phyloP scores from a whole-genome alignment of 2,888 invertebrate genomes.

The Himalopsyche anomala region DNA sequence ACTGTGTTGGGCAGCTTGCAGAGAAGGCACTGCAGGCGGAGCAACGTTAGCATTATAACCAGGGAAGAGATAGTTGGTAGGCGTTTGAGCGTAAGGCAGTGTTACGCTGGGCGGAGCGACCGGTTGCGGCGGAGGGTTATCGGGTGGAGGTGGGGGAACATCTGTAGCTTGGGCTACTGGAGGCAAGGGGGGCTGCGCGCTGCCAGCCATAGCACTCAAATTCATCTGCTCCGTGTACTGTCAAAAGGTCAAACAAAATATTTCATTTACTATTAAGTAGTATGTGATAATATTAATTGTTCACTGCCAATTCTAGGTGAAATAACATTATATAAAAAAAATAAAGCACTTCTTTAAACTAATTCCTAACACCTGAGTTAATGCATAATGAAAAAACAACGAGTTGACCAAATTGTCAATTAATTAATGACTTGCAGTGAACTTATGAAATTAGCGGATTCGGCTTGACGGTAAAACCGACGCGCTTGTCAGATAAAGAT shows the following conservation, averaged over 20 bases:
- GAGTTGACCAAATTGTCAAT: too few relatives aligned
- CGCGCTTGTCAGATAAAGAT: too few relatives aligned
- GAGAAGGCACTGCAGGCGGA: neutral
- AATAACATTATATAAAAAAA: too few relatives aligned
- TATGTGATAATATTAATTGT: too few relatives aligned
- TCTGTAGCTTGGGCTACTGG: conserved; percentile 67
- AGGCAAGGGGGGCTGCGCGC: conserved; percentile 68
- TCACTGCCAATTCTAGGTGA: too few relatives aligned
- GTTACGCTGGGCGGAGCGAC: conserved; percentile 67
- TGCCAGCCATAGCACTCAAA: conserved; percentile 69
- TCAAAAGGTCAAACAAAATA: conserved; percentile 66
- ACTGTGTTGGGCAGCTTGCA: neutral
- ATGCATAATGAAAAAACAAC: too few relatives aligned
- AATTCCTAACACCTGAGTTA: too few relatives aligned
- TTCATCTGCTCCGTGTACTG: conserved; percentile 75
- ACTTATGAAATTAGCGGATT: too few relatives aligned
- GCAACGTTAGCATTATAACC: conserved; percentile 34
- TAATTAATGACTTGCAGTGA: too few relatives aligned
- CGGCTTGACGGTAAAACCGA: too few relatives aligned
- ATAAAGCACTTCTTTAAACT: too few relatives aligned
- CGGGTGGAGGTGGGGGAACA: conserved; percentile 69
- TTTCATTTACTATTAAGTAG: too few relatives aligned
- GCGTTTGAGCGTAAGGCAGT: conserved; percentile 50
- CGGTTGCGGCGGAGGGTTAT: conserved; percentile 69
- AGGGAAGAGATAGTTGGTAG: neutral